A percentile compares a stretch with the other conserved stretches of the same genome.
Evolutionary conservation across 2,797 vertebrate species (phyloP).

Genomic region (Dipus sagitta): DNA sequence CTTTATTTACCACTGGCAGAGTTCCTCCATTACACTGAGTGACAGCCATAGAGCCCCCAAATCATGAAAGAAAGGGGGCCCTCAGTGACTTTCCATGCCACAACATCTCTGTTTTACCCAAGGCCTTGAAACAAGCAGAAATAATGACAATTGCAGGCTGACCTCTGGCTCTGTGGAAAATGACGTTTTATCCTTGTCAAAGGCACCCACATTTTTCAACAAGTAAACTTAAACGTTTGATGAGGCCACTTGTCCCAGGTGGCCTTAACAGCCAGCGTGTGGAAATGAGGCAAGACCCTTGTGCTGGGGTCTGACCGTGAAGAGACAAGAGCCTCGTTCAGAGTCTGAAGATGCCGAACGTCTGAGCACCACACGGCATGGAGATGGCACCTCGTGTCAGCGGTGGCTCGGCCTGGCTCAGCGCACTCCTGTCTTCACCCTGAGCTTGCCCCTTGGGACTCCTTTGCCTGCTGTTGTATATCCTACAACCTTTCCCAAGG

Average conservation of each 20-base stretch:
- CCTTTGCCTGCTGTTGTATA: not conserved
- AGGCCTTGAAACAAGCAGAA: not conserved
- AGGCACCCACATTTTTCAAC: not conserved
- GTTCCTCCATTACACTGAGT: not conserved
- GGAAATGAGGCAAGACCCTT: rapidly evolving
- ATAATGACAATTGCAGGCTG: no score
- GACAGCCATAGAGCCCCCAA: not conserved
- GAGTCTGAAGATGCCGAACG: not conserved
- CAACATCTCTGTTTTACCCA: not conserved
- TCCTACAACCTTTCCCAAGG: not conserved
- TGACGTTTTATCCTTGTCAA: not conserved
- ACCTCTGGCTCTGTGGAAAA: not conserved
- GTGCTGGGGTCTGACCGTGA: not conserved
- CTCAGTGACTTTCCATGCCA: no score
- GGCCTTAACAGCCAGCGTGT: rapidly evolving
- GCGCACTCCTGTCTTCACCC: not conserved
- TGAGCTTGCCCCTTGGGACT: no score
- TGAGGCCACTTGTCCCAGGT: not conserved
- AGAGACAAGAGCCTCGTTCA: not conserved
- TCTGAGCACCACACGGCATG: rapidly evolving
- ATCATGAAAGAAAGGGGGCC: not conserved
- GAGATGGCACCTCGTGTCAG: rapidly evolving
- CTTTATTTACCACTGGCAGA: not conserved
- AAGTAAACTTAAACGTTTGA: not conserved
- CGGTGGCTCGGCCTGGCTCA: rapidly evolving